phyloP scores from a whole-genome alignment of 2,113 vertebrate genomes.

The Pitta sordida region DNA sequence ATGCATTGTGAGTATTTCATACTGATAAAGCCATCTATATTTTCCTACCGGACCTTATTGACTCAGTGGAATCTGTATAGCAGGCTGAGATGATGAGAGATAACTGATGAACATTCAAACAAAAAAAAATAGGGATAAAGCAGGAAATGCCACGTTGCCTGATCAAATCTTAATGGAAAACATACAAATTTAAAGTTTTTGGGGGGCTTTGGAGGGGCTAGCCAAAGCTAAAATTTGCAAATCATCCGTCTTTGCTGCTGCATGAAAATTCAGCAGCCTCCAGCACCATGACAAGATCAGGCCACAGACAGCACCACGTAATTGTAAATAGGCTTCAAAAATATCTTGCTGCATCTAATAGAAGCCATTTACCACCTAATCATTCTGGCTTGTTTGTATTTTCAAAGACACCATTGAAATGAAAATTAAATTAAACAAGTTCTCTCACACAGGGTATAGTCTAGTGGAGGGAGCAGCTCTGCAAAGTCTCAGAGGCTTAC shows the following conservation, averaged over 20 bases:
- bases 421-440: not conserved
- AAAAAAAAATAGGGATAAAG: not conserved
- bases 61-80: slow-evolving; percentile 43
- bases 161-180: not conserved
- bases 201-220: not conserved
- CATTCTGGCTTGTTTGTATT: slow-evolving; percentile 10
- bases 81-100: not conserved
- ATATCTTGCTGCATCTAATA: not conserved
- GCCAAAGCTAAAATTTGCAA: not conserved
- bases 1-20: slow-evolving; percentile 74
- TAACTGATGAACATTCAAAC: slow-evolving; percentile 19
- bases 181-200: not conserved
- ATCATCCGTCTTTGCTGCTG: fast-evolving
- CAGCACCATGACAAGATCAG: not conserved
- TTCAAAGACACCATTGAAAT: not conserved
- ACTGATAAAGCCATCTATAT: slow-evolving; percentile 87
- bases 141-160: not conserved
- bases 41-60: slow-evolving; percentile 68
- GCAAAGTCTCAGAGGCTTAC: slow-evolving; percentile 2
- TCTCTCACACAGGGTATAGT: not conserved
- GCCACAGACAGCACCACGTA: not conserved
- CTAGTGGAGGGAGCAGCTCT: not conserved
- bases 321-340: not conserved
- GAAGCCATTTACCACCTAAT: not conserved
- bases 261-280: not conserved